Evolutionary conservation across 2,113 vertebrate species (phyloP).

Genomic region (Casuarius casuarius): DNA sequence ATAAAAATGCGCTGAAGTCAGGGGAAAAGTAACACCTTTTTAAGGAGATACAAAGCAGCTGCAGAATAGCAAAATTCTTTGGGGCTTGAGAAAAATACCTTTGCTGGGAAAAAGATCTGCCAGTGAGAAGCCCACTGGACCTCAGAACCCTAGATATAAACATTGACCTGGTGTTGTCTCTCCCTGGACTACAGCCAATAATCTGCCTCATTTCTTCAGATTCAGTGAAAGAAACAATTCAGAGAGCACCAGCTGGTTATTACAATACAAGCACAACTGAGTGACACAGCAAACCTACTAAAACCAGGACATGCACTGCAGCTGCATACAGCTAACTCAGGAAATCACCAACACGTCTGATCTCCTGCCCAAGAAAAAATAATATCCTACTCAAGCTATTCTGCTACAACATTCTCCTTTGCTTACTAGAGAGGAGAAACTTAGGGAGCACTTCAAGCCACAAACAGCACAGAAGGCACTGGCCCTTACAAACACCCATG

Average conservation of each 20-base stretch:
- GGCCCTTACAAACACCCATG: not conserved
- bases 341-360: not conserved
- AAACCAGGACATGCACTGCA: not conserved
- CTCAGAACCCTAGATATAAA: not conserved
- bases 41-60: not conserved
- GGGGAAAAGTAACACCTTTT: not conserved
- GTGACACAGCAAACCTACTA: not conserved
- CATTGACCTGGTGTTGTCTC: constrained; percentile 19
- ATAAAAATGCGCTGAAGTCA: not conserved
- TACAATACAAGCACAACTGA: not conserved
- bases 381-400: not conserved
- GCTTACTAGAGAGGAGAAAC: not conserved
- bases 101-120: not conserved
- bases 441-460: not conserved
- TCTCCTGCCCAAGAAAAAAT: not conserved
- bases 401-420: not conserved
- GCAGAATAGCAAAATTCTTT: not conserved
- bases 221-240: constrained; percentile 58
- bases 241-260: constrained; percentile 29
- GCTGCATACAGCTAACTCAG: not conserved
- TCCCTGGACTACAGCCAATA: not conserved
- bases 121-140: not conserved
- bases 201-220: constrained; percentile 30
- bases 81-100: not conserved
- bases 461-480: not conserved